Percentiles rank a stretch among this genome's conserved stretches.
phyloP scores from a whole-genome alignment of 2,797 vertebrate genomes.

The Xerus rutilus region DNA sequence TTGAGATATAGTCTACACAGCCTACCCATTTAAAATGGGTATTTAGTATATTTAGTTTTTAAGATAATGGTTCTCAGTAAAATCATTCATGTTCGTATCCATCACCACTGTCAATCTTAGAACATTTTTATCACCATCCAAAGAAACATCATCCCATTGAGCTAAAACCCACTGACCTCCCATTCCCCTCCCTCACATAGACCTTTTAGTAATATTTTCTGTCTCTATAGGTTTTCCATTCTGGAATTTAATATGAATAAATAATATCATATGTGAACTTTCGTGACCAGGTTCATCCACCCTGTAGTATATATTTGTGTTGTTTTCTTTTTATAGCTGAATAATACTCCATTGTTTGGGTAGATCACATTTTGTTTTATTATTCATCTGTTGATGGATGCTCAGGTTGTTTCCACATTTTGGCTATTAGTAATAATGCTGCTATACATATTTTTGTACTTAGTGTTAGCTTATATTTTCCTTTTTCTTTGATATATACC shows the following conservation, averaged over 20 bases:
- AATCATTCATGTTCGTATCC: neutral
- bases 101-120: neutral
- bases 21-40: neutral
- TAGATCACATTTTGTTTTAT: neutral
- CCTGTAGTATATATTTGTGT: neutral
- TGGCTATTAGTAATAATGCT: neutral
- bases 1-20: neutral
- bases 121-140: neutral
- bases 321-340: neutral
- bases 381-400: neutral
- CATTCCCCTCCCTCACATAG: neutral
- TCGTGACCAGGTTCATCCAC: neutral
- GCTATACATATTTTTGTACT: too few relatives aligned
- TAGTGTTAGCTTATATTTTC: neutral
- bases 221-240: too few relatives aligned
- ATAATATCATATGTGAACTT: neutral
- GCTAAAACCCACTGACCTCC: neutral
- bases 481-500: neutral
- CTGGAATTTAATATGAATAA: neutral
- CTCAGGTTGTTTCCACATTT: neutral
- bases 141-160: neutral
- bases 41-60: too few relatives aligned
- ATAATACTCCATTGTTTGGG: rapidly evolving
- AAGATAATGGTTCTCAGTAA: neutral
- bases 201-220: neutral